These are phyloP conservation scores for Grammomys dolichurus DNA, from an alignment of 2,113 vertebrate species.

Conservation along the genomic window DNA sequence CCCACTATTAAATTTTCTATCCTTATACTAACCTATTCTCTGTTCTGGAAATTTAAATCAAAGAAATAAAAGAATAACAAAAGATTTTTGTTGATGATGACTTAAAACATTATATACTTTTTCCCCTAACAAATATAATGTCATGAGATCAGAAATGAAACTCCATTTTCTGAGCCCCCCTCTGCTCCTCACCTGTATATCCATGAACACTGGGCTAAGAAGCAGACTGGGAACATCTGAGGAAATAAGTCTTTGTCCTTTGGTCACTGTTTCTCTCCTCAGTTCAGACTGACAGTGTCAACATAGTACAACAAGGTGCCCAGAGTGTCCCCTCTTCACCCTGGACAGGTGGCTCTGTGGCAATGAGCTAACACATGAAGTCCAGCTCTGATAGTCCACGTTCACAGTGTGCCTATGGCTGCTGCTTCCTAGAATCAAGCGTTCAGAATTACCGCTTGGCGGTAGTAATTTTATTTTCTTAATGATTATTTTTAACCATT, in stretches of 20 bases:
- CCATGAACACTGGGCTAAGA: neutral
- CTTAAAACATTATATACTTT: neutral
- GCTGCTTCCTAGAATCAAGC: neutral
- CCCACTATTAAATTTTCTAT: neutral
- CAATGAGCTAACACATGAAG: neutral
- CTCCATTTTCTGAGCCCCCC: neutral
- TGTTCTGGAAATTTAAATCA: neutral
- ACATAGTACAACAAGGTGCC: neutral
- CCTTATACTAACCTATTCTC: neutral
- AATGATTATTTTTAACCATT: neutral
- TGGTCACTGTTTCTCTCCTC: neutral
- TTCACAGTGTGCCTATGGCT: neutral
- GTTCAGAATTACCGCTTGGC: neutral
- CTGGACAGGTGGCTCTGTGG: neutral
- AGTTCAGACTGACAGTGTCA: neutral
- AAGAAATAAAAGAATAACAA: neutral
- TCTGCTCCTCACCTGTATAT: neutral
- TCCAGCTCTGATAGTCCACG: neutral
- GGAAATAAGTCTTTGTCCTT: neutral
- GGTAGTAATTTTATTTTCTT: neutral
- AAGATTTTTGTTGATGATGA: neutral
- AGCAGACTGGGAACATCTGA: neutral
- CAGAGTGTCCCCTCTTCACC: neutral
- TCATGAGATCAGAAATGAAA: neutral
- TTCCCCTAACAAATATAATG: neutral